Conservation (phyloP, 2,113 vertebrate genomes). For the Tragelaphus buxtoni region DNA sequence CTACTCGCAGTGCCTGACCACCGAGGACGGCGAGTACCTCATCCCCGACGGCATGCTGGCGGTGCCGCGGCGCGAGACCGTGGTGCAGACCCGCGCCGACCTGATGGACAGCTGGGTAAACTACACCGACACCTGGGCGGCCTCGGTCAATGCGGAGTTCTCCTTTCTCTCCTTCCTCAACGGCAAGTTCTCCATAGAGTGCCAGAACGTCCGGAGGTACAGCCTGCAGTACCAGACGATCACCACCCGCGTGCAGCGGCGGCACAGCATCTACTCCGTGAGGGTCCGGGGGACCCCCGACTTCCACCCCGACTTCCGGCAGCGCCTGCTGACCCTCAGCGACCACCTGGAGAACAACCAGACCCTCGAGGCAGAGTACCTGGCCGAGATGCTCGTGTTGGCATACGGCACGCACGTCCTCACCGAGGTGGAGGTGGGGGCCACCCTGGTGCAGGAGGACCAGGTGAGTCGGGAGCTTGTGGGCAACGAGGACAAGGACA, state of each 20-base stretch:
- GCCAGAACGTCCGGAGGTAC: slow-evolving; percentile 77
- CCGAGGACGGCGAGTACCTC: slow-evolving; percentile 79
- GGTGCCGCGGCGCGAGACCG: slow-evolving; percentile 75
- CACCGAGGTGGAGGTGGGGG: slow-evolving; percentile 71
- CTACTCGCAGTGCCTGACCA: slow-evolving; percentile 80
- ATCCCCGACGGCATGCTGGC: slow-evolving; percentile 81
- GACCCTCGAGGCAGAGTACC: slow-evolving; percentile 66
- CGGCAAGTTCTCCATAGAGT: slow-evolving; percentile 78
- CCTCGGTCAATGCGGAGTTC: slow-evolving; percentile 67
- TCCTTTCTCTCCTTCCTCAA: slow-evolving; percentile 75
- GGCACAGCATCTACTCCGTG: slow-evolving; percentile 80
- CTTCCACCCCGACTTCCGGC: slow-evolving; percentile 75
- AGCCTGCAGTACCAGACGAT: slow-evolving; percentile 74
- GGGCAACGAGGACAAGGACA: slow-evolving; percentile 26
- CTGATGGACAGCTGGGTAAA: slow-evolving; percentile 78
- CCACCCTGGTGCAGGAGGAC: slow-evolving; percentile 80
- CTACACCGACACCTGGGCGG: slow-evolving; percentile 75
- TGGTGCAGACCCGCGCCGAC: slow-evolving; percentile 77
- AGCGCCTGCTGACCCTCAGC: slow-evolving; percentile 75
- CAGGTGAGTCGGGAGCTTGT: slow-evolving; percentile 75
- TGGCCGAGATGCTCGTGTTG: slow-evolving; percentile 80
- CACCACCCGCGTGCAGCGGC: slow-evolving; percentile 79
- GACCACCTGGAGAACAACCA: slow-evolving; percentile 83
- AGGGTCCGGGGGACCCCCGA: slow-evolving; percentile 74
- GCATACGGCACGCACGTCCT: slow-evolving; percentile 81